phyloP scores from a whole-genome alignment of 92 coral and sea anemone genomes.

The Epizoanthus ramosus region DNA sequence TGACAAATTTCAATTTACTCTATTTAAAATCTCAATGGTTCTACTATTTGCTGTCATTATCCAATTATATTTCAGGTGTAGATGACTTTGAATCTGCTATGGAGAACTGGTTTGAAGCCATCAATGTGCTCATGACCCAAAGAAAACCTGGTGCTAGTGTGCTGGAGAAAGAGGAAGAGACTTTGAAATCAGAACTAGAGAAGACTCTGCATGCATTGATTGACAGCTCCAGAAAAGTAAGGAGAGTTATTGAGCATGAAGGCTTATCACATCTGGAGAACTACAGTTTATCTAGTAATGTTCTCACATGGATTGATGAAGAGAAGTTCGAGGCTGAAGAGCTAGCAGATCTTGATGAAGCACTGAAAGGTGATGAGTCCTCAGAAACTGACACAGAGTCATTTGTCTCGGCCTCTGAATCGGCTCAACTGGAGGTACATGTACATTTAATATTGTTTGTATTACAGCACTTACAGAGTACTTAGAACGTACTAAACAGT shows the following conservation, averaged over 20 bases:
- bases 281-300: slow-evolving; percentile 51
- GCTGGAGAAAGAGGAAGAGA: slow-evolving; percentile 28
- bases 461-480: too few species aligned
- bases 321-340: slow-evolving; percentile 56
- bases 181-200: slow-evolving; percentile 57
- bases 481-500: too few species aligned
- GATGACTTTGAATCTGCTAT: slow-evolving; percentile 80
- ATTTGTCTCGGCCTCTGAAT: slow-evolving; percentile 89
- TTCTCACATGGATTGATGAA: slow-evolving; percentile 79
- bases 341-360: slow-evolving; percentile 24
- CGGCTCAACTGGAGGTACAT: slow-evolving; percentile 83
- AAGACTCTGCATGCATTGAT: slow-evolving; percentile 58
- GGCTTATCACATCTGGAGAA: slow-evolving; percentile 53
- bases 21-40: too few species aligned
- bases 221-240: slow-evolving; percentile 64
- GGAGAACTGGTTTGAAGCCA: slow-evolving; percentile 85
- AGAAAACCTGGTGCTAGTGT: slow-evolving; percentile 28
- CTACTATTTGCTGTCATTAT: too few species aligned
- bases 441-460: neutral
- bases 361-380: slow-evolving; percentile 43
- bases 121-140: slow-evolving; percentile 54
- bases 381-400: slow-evolving; percentile 74
- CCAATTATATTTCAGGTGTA: slow-evolving; percentile 59
- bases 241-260: slow-evolving; percentile 60
- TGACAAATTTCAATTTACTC: too few species aligned